Evolutionary conservation across 1,140 invertebrate genomes (phyloP), one percentile per base, ranked within the genome.

Genomic region (Drosophila ananassae): DNA sequence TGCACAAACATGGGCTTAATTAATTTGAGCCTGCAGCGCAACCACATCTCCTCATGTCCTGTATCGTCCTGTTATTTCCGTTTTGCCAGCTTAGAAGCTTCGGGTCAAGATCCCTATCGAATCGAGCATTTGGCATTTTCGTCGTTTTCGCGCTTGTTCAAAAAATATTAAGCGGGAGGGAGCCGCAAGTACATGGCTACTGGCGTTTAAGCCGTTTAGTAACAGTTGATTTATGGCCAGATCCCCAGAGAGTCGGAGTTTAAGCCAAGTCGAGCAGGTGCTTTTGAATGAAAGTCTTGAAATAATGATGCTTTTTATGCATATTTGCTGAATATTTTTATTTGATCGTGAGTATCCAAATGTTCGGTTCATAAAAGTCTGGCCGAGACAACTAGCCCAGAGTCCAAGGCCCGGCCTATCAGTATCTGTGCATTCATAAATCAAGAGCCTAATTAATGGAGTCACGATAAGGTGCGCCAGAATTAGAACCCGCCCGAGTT

Each of bases 1-100:
- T 79, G 82, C 75, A 53, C 75, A 81, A 85, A 87, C 82, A 89
- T 82, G 75, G 68, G 74, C 78, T 82, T 87, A 82, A 87, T 87
- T 87, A 87, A 87, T 89, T 78, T 89, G 52, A 63, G 78, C 83
- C 82, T 62, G 9, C 25, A 77, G 82, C 80, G 58, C 72, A 79
- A 58, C 63, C 52, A 59, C 58, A 39, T 44, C 21, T 22, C 32
- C 5, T 17, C 13, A 30, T 48, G 44, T 69, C 41, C 50, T 54
- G 37, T 21, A 64, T 71, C 8, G 61, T 83, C 71, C 75, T 75
- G 54, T 25, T 12, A 77, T 48, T 81, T 66, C 59, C 74, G 68
- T 39, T 66, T 22, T 1, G 34, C 21, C 59, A 52, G 60, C 60
- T 78, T 83, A 68, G 74, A 79, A 56, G 79, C 75, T 83, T 57